Evolutionary conservation across 2,888 invertebrate species (phyloP), one percentile per base, ranked within the genome.

Genomic region (Trichopoda pennipes): DNA sequence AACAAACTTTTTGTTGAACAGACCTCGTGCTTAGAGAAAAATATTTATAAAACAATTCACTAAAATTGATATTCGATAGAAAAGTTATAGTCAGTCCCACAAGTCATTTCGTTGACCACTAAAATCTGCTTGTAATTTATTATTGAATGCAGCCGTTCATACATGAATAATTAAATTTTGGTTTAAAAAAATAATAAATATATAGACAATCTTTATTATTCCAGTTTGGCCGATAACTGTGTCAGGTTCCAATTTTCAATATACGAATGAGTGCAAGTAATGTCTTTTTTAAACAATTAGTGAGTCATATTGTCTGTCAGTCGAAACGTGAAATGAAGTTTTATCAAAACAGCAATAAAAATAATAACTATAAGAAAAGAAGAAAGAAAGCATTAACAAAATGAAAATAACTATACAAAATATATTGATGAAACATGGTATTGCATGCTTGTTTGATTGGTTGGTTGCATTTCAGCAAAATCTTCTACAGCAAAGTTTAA

Each of bases 391-490:
- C 38, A 38, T n/a, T n/a, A 35, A 47, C 35, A 74, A 56, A 63
- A 47, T 21, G 56, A 35, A 19, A 55, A 35, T 51, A 44, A 44
- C 32, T 9, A 35, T 28, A n/a, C 14, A 60, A 61, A 32, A 44
- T 32, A 42, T 28, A 9, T 53, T 23, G 8, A 23, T 55, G 9
- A 56, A 58, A 55, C 14, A 12, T 58, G 23, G 7, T 38, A 75
- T 75, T 58, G 64, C 78, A 58, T 72, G 78, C 51, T 56, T 32
- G 42, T 32, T 70, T 32, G 42, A 28, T 70, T 44, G 56, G 58
- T 78, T 56, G 58, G 58, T 78, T 56, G 58, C 64, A 51, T 72
- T 72, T 78, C 47, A 72, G 44, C 55, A n/a, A 47, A 55, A 17
- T 19, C 19, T 16, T 23, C 16, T 12, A 42, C 28, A 21, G 32